A percentile compares a stretch with the other conserved stretches of the same genome.
These are phyloP conservation scores for Burhinus oedicnemus DNA, from an alignment of 2,113 vertebrate genomes.

Conservation along the genomic window DNA sequence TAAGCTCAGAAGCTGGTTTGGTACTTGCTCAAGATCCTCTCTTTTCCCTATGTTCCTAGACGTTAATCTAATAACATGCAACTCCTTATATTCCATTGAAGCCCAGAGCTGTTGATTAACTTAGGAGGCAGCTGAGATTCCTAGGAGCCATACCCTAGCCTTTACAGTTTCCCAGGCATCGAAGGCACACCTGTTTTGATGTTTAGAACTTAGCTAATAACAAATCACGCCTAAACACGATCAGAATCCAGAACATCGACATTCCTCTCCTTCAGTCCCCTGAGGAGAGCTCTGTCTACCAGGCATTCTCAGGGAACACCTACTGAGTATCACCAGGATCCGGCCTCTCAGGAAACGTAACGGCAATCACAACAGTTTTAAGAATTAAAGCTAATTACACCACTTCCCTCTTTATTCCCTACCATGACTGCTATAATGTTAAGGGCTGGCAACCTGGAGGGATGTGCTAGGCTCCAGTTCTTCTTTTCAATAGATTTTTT, in stretches of 20 bases:
- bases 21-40: background rate
- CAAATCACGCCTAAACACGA: background rate
- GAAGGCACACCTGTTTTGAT: background rate
- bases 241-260: background rate
- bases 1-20: background rate
- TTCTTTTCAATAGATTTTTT: background rate
- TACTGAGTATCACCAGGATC: background rate
- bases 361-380: background rate
- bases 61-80: background rate
- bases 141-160: background rate
- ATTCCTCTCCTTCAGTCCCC: background rate
- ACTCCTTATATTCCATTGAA: background rate
- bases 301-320: background rate
- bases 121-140: background rate
- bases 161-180: background rate
- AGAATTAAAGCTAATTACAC: background rate
- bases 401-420: background rate
- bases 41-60: background rate
- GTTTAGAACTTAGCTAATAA: background rate
- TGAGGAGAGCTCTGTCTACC: background rate
- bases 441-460: background rate
- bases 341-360: background rate
- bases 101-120: background rate
- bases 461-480: background rate
- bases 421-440: background rate